Base-by-base conservation (phyloP, 2,113 vertebrate genomes). In the Anolis sagrei region DNA sequence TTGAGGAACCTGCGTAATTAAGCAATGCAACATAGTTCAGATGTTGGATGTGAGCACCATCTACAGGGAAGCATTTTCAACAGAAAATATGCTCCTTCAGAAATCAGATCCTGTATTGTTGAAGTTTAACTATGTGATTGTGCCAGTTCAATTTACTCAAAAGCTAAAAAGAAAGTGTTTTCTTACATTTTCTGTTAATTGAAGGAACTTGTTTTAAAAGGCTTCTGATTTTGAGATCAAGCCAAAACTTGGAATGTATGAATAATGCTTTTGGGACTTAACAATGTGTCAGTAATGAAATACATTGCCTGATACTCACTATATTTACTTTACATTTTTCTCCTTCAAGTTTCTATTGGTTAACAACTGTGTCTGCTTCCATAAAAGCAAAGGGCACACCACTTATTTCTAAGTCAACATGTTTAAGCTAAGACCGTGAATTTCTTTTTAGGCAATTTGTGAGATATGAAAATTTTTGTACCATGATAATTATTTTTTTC, bases 211-310 rank as follows among this genome's bases (percentile, higher is more conserved):
- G 74, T 92, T 92, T 91, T 81, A 77, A 85, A 61, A 70, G 11
- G 25, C 27, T 68, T 81, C 16, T 49, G 6, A 25, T 86, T 91
- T 88, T 90, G 69, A 89, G 64, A 76, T 11, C 70, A 76, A 74
- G 81, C 83, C n/a, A 79, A 89, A 89, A 2, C 69, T 79, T 89
- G 84, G 23, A 81, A 36, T 91, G 14, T n/a, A 87, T 77, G 3
- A 58, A 58, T 58, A 58, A 83, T 81, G 51, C 10, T 29, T 48
- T 48, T 79, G 72, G 81, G 27, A 23, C 88, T 21, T 82, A 34
- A 36, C 21, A 68, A 89, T 27, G 27, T 68, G 18, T 58, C 54
- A 16, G 16, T 58, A 58, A 58, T 14, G 54, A 58, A 58, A 3
- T 58, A 58, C 54, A 58, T 58, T 58, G 18, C 13, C 54, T 58